These are phyloP conservation scores for Limnephilus marmoratus DNA, from an alignment of 2,888 invertebrate genomes.

Conservation along the genomic window DNA sequence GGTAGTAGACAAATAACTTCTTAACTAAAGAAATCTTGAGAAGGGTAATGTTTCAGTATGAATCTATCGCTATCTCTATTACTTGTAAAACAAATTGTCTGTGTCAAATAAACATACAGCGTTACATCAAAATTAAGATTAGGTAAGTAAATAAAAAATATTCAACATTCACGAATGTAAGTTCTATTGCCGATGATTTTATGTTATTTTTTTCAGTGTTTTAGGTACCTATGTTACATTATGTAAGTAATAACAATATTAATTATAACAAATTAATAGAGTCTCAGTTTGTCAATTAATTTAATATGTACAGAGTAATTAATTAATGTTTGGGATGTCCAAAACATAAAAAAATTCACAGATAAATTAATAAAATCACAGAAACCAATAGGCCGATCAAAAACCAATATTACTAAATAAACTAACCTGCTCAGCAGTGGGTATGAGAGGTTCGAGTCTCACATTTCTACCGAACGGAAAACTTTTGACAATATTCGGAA, in stretches of 20 bases:
- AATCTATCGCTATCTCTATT: not conserved
- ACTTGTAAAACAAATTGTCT: not conserved
- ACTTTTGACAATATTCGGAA: conserved; percentile 49
- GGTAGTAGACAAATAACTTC: too few species aligned
- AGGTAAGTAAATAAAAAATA: not conserved
- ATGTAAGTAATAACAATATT: not conserved
- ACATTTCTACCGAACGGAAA: conserved; percentile 58
- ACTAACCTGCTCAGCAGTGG: conserved; percentile 60
- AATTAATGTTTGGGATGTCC: not conserved
- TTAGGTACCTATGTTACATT: not conserved
- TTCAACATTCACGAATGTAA: too few species aligned
- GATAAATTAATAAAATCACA: not conserved
- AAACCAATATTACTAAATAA: not conserved
- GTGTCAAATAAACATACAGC: not conserved
- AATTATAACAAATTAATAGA: not conserved
- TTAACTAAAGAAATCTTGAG: too few species aligned
- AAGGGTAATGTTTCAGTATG: not conserved
- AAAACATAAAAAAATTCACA: not conserved
- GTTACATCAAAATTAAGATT: not conserved
- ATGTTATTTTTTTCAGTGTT: not conserved
- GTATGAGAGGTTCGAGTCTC: conserved; percentile 44
- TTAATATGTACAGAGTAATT: not conserved
- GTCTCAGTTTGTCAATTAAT: not conserved
- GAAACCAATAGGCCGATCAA: not conserved
- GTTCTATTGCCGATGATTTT: not conserved